Conservation (phyloP, 2,888 invertebrate species). For the Aporophyla nigra region DNA sequence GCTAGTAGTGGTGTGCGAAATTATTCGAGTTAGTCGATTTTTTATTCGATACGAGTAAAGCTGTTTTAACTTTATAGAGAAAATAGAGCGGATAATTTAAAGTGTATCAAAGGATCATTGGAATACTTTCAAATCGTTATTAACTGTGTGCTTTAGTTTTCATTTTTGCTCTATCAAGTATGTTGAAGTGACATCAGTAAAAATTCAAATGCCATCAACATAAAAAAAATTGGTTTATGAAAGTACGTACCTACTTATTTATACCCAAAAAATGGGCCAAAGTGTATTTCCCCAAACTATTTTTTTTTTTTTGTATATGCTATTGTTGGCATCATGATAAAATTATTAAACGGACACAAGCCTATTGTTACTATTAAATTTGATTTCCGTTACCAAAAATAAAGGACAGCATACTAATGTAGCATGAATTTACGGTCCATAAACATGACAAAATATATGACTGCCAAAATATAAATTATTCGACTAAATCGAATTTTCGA, state of each 20-base stretch:
- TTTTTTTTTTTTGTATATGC: background rate
- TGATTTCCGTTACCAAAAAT: constrained; percentile 21
- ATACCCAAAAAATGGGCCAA: background rate
- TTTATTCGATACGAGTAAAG: constrained; percentile 10
- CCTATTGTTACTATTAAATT: constrained; percentile 5
- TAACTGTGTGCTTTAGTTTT: background rate
- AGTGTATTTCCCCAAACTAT: background rate
- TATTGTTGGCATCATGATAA: background rate
- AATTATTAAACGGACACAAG: background rate
- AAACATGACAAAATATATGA: constrained; percentile 52
- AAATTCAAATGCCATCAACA: too few relatives aligned
- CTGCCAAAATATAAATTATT: constrained; percentile 44
- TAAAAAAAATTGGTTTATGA: background rate
- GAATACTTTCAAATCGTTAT: background rate
- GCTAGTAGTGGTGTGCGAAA: constrained; percentile 59
- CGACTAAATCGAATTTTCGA: constrained; percentile 56
- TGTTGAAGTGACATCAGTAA: background rate
- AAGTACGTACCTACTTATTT: background rate
- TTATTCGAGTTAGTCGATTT: constrained; percentile 47
- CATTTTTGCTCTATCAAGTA: background rate
- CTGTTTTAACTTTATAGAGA: constrained; percentile 18
- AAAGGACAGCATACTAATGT: constrained; percentile 20
- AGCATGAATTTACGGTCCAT: constrained; percentile 34
- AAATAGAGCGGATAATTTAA: constrained; percentile 15
- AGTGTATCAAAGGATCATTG: constrained; percentile 8